Conservation (phyloP, 2,888 invertebrate genomes). For the Pollenia griseotomentosa region DNA sequence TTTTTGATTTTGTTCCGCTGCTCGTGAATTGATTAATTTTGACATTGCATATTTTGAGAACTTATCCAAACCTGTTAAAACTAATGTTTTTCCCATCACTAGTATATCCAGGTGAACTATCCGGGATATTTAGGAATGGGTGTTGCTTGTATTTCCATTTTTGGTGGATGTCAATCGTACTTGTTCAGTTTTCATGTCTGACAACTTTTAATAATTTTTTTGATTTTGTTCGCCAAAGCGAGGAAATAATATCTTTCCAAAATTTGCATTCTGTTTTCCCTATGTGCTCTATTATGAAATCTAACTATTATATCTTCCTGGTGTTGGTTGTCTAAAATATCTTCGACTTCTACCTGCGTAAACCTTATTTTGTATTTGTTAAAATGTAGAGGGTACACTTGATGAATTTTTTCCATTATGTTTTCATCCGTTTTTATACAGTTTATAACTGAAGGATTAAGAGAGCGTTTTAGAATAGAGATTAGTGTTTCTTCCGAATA, state of each 20-base stretch:
- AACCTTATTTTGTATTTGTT: background rate
- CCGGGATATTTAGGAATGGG: constrained; percentile 35
- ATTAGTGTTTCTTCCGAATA: background rate
- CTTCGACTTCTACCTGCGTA: background rate
- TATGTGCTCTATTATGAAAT: background rate
- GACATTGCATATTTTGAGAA: constrained; percentile 56
- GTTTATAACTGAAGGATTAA: background rate
- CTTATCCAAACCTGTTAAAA: constrained; percentile 38
- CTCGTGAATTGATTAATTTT: constrained; percentile 6
- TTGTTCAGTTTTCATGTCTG: constrained; percentile 8
- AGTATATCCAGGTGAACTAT: constrained; percentile 46
- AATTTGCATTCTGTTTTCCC: constrained; percentile 2
- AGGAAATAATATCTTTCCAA: background rate
- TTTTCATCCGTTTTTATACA: background rate
- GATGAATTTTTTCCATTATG: too few relatives aligned
- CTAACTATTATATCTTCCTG: constrained; percentile 3
- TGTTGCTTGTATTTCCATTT: constrained; percentile 38
- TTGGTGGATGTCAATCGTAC: constrained; percentile 52
- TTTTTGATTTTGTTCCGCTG: background rate
- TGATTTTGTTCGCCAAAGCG: background rate
- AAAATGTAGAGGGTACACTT: too few relatives aligned
- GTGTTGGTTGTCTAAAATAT: background rate
- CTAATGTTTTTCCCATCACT: constrained; percentile 21
- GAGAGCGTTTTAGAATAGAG: background rate
- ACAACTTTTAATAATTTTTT: background rate